A percentile compares a stretch with the other conserved stretches of the same genome.
Conservation (phyloP, 2,888 invertebrate genomes). For the Drosophila nigricruria region DNA sequence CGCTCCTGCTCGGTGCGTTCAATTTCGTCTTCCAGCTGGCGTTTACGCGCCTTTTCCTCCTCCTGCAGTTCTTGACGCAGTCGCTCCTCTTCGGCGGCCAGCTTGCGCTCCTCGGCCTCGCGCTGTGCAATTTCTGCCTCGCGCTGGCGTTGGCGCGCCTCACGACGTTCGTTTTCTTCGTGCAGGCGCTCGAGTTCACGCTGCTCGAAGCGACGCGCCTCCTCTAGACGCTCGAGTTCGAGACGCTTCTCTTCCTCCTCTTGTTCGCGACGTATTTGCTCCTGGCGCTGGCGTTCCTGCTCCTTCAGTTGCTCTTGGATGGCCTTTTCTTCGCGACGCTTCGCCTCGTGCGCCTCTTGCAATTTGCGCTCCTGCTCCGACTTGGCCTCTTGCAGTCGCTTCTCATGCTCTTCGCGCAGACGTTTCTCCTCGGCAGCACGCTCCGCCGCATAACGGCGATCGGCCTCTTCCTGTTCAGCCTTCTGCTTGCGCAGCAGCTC, state of each 20-base stretch:
- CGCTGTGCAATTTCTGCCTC: constrained; percentile 79
- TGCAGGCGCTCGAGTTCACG: constrained; percentile 78
- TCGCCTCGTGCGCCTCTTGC: constrained; percentile 78
- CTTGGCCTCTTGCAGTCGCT: constrained; percentile 68
- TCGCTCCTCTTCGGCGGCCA: constrained; percentile 80
- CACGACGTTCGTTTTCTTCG: constrained; percentile 77
- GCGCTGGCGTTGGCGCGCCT: constrained; percentile 75
- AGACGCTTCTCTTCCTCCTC: constrained; percentile 82
- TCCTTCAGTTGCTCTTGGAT: constrained; percentile 69
- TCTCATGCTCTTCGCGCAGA: constrained; percentile 73
- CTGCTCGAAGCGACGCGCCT: constrained; percentile 72
- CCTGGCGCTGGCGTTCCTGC: constrained; percentile 76
- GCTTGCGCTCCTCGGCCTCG: constrained; percentile 68
- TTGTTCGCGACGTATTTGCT: constrained; percentile 73
- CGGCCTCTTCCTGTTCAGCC: constrained; percentile 69
- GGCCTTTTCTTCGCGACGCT: constrained; percentile 72
- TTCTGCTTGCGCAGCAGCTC: constrained; percentile 63
- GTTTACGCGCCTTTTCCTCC: constrained; percentile 69
- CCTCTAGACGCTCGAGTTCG: constrained; percentile 71
- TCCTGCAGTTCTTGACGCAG: constrained; percentile 73
- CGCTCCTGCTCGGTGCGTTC: constrained; percentile 71
- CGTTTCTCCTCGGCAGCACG: constrained; percentile 76
- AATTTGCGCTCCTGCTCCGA: constrained; percentile 74
- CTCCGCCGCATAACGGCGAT: constrained; percentile 64
- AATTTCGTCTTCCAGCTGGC: constrained; percentile 67